These are phyloP conservation scores for Notiomystis cincta DNA, from an alignment of 2,113 vertebrate genomes.

Conservation along the genomic window DNA sequence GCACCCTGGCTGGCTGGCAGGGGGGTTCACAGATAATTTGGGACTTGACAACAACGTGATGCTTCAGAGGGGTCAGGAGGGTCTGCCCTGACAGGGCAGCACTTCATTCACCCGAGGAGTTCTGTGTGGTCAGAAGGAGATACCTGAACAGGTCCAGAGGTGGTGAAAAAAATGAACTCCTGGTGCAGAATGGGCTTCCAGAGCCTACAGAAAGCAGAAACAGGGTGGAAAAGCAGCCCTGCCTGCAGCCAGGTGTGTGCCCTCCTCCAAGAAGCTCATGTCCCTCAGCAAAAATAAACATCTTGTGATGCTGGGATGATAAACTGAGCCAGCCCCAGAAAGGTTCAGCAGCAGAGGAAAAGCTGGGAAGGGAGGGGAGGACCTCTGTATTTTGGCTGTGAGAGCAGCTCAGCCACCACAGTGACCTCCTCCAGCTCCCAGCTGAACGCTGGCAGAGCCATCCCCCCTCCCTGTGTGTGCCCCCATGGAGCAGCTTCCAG, in stretches of 20 bases:
- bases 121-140: neutral
- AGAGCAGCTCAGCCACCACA: neutral
- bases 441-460: accelerated
- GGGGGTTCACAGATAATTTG: neutral
- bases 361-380: neutral
- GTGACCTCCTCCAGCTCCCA: neutral
- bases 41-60: neutral
- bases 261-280: neutral
- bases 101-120: neutral
- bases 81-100: neutral
- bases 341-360: neutral
- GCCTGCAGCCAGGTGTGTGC: neutral
- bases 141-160: accelerated
- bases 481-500: neutral
- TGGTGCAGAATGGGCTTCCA: neutral
- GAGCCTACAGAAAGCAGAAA: neutral
- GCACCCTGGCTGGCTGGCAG: neutral
- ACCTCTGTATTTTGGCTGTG: accelerated
- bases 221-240: neutral
- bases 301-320: accelerated
- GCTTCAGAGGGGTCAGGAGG: neutral
- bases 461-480: neutral
- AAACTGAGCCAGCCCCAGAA: neutral
- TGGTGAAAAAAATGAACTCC: neutral
- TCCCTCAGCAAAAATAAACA: neutral